Evolutionary conservation across 2,888 invertebrate species (phyloP).

Genomic region (Drosophila siamana): DNA sequence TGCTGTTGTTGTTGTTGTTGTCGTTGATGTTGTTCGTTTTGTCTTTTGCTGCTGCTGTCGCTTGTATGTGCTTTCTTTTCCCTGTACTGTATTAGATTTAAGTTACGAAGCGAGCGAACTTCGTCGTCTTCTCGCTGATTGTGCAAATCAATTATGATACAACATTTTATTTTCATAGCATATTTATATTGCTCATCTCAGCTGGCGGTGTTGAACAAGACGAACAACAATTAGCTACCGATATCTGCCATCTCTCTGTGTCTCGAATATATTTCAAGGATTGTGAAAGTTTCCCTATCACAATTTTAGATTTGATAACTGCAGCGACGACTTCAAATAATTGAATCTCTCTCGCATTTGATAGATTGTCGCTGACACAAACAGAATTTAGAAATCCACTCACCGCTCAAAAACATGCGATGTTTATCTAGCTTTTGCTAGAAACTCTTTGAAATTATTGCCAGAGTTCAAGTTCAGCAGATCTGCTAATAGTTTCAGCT

Average conservation of each 20-base stretch:
- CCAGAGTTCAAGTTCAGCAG: background rate
- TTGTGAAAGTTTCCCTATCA: conserved; percentile 25
- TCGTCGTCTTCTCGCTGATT: conserved; percentile 4
- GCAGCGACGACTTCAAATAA: background rate
- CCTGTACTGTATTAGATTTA: conserved; percentile 44
- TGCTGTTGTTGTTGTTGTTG: conserved; percentile 6
- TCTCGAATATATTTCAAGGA: conserved; percentile 19
- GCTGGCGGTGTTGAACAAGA: background rate
- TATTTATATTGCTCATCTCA: background rate
- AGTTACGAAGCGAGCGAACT: conserved; percentile 16
- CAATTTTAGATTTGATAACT: conserved; percentile 15
- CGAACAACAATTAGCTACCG: conserved; percentile 5
- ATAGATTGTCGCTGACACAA: background rate
- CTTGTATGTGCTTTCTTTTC: conserved; percentile 58
- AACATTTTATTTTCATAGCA: conserved; percentile 11
- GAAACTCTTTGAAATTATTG: background rate
- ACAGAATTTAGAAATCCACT: background rate
- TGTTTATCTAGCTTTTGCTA: background rate
- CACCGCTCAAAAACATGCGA: background rate
- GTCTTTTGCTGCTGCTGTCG: no score
- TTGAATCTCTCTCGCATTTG: background rate
- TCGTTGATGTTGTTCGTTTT: no score
- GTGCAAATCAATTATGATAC: conserved; percentile 38
- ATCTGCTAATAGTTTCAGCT: background rate
- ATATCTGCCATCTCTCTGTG: conserved; percentile 7